These are phyloP conservation scores for Echeneis naucrates DNA, from an alignment of 2,797 vertebrate genomes.

Conservation along the genomic window DNA sequence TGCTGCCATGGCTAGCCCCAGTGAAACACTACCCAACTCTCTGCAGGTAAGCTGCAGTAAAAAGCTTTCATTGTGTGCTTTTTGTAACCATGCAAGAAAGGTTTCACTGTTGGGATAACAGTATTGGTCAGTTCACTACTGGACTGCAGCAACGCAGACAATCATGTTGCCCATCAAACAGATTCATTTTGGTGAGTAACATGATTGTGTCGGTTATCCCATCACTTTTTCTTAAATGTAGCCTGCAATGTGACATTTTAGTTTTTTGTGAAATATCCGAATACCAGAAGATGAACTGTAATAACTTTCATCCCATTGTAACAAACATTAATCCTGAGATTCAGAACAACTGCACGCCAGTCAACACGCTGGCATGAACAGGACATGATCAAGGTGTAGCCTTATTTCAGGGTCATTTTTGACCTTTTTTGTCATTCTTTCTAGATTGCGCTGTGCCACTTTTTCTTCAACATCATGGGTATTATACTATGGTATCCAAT, in stretches of 20 bases:
- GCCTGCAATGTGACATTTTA: background rate
- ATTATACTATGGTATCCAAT: constrained; percentile 94
- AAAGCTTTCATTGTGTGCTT: background rate
- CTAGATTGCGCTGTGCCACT: constrained; percentile 96
- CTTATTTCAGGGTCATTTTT: background rate
- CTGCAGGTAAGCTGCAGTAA: constrained; percentile 86
- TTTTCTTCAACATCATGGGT: constrained; percentile 97
- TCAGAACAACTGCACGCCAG: background rate
- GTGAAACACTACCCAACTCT: constrained; percentile 86
- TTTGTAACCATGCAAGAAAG: background rate
- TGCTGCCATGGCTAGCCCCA: constrained; percentile 93
- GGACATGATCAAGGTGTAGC: no score
- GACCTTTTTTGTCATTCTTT: constrained; percentile 24
- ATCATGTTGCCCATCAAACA: no score
- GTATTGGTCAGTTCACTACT: no score
- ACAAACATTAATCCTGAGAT: background rate
- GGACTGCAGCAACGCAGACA: background rate
- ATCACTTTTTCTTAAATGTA: background rate
- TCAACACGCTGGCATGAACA: constrained; percentile 1
- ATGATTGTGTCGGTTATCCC: no score
- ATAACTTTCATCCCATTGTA: background rate
- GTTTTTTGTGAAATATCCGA: background rate
- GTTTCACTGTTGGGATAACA: no score
- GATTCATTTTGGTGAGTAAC: no score
- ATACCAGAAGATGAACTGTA: background rate